Evolutionary conservation across 2,113 vertebrate species (phyloP).

Genomic region (Hiodon alosoides): DNA sequence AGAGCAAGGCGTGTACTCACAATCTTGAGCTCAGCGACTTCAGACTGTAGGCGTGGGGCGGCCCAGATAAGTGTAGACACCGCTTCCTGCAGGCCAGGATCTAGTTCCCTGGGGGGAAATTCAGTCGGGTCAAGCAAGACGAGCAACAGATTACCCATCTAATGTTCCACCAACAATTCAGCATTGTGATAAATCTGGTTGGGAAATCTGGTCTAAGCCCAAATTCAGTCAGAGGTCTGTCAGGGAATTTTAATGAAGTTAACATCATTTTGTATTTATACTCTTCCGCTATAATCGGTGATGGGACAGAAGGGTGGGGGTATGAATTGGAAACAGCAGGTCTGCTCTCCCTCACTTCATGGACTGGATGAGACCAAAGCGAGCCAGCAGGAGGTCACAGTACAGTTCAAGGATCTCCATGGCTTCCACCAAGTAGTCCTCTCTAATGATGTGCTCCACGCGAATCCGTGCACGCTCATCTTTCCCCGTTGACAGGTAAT

Average conservation of each 20-base stretch:
- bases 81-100: constrained; percentile 89
- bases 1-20: constrained; percentile 62
- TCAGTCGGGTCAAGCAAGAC: background rate
- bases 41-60: constrained; percentile 86
- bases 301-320: too few species aligned
- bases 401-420: constrained; percentile 98
- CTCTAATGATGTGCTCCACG: constrained; percentile 96
- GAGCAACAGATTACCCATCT: background rate
- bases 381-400: constrained; percentile 87
- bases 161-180: background rate
- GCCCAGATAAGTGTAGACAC: constrained; percentile 97
- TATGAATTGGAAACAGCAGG: too few species aligned
- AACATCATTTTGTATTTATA: background rate
- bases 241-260: background rate
- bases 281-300: too few species aligned
- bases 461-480: constrained; percentile 94
- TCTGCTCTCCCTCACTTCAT: constrained; percentile 82
- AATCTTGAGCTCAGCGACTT: constrained; percentile 86
- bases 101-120: constrained; percentile 72
- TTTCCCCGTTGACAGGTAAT: constrained; percentile 87
- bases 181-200: background rate
- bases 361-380: constrained; percentile 92
- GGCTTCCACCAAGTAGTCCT: constrained; percentile 96
- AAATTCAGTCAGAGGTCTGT: too few species aligned
- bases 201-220: too few species aligned